These are phyloP conservation scores for Salticus scenicus DNA, from an alignment of 2,888 invertebrate species.

Conservation along the genomic window DNA sequence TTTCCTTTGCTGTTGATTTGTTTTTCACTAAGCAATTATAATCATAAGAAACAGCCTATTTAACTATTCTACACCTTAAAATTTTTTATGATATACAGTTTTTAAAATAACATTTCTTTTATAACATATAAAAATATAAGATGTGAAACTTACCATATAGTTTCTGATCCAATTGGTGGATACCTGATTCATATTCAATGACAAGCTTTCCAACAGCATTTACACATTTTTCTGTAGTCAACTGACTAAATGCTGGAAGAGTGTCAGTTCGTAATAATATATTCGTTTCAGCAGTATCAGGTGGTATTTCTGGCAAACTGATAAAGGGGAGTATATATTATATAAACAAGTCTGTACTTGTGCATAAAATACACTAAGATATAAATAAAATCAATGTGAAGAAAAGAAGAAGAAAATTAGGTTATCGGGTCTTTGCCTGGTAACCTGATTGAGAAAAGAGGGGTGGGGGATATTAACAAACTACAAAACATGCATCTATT, in stretches of 20 bases:
- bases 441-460: no score
- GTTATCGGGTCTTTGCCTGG: background rate
- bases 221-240: constrained; percentile 89
- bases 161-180: constrained; percentile 82
- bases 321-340: background rate
- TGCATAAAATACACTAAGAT: no score
- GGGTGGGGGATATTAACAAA: no score
- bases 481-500: no score
- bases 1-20: no score
- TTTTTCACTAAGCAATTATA: no score
- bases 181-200: constrained; percentile 86
- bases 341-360: background rate
- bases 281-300: constrained; percentile 86
- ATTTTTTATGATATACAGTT: no score
- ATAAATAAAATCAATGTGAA: background rate
- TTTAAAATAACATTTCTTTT: no score
- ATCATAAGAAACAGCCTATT: no score
- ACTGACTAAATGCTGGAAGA: constrained; percentile 86
- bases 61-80: no score
- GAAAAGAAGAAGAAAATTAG: background rate
- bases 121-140: no score
- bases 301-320: constrained; percentile 79
- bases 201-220: constrained; percentile 89
- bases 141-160: constrained; percentile 76
- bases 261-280: constrained; percentile 83